Conservation (phyloP, 2,888 invertebrate genomes). For the Slavum lentiscoides region DNA sequence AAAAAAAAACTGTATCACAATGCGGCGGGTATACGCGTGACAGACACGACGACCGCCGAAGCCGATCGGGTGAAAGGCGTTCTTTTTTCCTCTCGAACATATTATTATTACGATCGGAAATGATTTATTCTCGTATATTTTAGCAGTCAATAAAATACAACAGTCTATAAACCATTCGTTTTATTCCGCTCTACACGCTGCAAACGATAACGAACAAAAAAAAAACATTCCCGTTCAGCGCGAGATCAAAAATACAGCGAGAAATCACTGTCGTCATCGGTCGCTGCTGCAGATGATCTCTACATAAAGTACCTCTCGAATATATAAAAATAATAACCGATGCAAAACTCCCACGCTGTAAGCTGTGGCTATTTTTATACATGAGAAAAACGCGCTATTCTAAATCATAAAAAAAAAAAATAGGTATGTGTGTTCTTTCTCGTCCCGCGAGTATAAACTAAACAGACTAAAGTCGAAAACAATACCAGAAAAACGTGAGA, state of each 20-base stretch:
- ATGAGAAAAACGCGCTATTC: not conserved
- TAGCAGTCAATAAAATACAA: conserved; percentile 5
- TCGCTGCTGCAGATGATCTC: not conserved
- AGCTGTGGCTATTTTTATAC: conserved; percentile 21
- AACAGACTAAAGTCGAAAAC: too few relatives aligned
- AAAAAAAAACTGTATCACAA: conserved; percentile 38
- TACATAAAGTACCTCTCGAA: too few relatives aligned
- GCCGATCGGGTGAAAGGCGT: conserved; percentile 46
- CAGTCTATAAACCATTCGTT: not conserved
- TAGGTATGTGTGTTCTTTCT: too few relatives aligned
- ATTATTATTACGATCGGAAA: conserved; percentile 1
- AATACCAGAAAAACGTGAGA: not conserved
- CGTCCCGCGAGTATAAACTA: too few relatives aligned
- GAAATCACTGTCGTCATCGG: not conserved
- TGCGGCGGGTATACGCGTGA: conserved; percentile 14
- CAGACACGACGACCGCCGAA: not conserved
- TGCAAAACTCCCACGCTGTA: not conserved
- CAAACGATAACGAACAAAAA: not conserved
- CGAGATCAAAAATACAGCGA: not conserved
- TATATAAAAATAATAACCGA: not conserved
- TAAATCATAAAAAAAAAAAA: not conserved
- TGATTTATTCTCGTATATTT: not conserved
- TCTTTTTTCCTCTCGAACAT: not conserved
- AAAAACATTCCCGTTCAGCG: not conserved
- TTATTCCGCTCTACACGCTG: not conserved